A percentile compares a stretch with the other conserved stretches of the same genome.
These are phyloP conservation scores for Elmis aenea DNA, from an alignment of 2,888 invertebrate species.

Conservation along the genomic window DNA sequence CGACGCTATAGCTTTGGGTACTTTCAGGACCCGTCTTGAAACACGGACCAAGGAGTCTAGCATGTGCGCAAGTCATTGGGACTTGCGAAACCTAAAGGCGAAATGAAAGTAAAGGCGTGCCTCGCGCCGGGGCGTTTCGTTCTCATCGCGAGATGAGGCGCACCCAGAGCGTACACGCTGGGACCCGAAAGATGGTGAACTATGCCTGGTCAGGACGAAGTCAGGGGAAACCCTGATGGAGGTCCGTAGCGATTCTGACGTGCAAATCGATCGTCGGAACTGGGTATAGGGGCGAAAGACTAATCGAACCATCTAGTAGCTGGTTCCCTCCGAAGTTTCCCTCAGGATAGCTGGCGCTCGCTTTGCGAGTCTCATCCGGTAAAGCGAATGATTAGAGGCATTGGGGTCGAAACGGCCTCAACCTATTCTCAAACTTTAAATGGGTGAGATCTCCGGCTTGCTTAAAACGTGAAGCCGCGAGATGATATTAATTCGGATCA, in stretches of 20 bases:
- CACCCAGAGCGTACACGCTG: conserved; percentile 63
- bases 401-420: no score
- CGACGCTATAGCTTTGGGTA: no score
- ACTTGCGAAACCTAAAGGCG: no score
- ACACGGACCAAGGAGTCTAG: no score
- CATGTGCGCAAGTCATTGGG: no score
- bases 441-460: conserved; percentile 62
- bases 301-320: conserved; percentile 75
- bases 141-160: conserved; percentile 47
- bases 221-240: conserved; percentile 66
- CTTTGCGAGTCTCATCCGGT: conserved; percentile 56
- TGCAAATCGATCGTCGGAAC: conserved; percentile 75
- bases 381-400: conserved; percentile 72
- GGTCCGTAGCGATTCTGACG: conserved; percentile 70
- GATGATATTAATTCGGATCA: conserved; percentile 49
- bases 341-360: conserved; percentile 65
- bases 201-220: conserved; percentile 68
- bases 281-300: conserved; percentile 68
- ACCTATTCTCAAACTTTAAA: conserved; percentile 77
- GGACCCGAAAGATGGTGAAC: conserved; percentile 72
- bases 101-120: no score
- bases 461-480: conserved; percentile 25
- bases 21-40: no score
- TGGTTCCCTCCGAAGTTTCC: conserved; percentile 73
- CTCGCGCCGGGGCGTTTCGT: conserved; percentile 55